Percentiles rank a stretch among this genome's conserved stretches.
Evolutionary conservation across 1,140 invertebrate genomes (phyloP).

Genomic region (Stegodyphus mimosarum): DNA sequence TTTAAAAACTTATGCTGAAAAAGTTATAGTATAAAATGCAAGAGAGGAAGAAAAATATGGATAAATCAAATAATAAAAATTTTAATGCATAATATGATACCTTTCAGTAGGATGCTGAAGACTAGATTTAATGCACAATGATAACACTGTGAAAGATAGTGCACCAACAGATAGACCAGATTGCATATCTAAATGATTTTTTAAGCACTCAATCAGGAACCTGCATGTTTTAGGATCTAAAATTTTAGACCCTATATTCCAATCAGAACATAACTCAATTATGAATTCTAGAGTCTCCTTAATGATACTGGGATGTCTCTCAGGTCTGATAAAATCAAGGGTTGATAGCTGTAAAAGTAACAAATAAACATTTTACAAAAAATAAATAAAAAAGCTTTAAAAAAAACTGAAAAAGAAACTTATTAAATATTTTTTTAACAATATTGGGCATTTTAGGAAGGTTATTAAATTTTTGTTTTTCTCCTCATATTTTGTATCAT

Average conservation of each 20-base stretch:
- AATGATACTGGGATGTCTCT: constrained; percentile 2
- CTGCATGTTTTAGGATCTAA: not conserved
- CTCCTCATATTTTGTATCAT: too few species aligned
- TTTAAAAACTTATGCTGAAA: too few species aligned
- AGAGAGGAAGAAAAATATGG: too few species aligned
- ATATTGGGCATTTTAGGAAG: too few species aligned
- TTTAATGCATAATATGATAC: not conserved
- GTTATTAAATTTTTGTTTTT: too few species aligned
- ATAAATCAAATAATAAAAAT: not conserved
- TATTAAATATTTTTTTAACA: too few species aligned
- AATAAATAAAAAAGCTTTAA: not conserved
- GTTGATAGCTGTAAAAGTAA: constrained; percentile 4
- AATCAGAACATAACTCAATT: constrained; percentile 2
- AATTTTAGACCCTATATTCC: constrained; percentile 1
- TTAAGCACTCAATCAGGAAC: not conserved
- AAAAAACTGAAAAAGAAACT: not conserved
- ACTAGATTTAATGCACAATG: constrained; percentile 4
- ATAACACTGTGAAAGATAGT: constrained; percentile 11
- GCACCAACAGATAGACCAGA: constrained; percentile 10
- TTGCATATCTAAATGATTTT: not conserved
- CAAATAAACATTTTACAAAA: not conserved
- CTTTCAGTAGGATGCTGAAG: not conserved
- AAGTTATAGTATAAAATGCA: too few species aligned
- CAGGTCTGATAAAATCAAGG: not conserved
- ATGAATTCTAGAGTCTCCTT: constrained; percentile 13